A percentile compares a stretch with the other conserved stretches of the same genome.
phyloP scores from a whole-genome alignment of 1,140 invertebrate genomes.

The Hyles vespertilio region DNA sequence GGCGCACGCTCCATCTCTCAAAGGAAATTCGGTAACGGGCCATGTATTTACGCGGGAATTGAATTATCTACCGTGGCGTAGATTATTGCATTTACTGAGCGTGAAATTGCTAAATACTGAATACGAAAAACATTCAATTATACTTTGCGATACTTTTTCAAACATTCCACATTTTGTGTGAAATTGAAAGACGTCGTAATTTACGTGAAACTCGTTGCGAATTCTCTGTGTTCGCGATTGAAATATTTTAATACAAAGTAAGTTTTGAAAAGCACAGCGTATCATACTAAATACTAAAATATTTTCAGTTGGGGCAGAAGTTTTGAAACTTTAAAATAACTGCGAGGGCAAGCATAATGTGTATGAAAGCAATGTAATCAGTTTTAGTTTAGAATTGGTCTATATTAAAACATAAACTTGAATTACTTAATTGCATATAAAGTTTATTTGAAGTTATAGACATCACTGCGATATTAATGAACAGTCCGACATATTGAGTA shows the following conservation, averaged over 20 bases:
- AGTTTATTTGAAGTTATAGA: too few relatives aligned
- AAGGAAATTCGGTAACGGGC: conserved; percentile 66
- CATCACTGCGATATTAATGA: too few relatives aligned
- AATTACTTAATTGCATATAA: too few relatives aligned
- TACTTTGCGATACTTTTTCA: conserved; percentile 17
- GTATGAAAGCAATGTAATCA: too few relatives aligned
- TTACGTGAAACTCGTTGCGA: too few relatives aligned
- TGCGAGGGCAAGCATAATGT: too few relatives aligned
- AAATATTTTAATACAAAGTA: not conserved
- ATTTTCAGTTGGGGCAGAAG: too few relatives aligned
- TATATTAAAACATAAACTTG: too few relatives aligned
- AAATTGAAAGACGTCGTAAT: conserved; percentile 3
- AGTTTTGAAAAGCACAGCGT: not conserved
- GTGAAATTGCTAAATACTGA: conserved; percentile 44
- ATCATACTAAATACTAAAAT: too few relatives aligned
- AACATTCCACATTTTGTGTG: conserved; percentile 1
- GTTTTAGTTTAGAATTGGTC: too few relatives aligned
- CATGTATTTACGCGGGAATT: conserved; percentile 61
- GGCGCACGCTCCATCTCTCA: conserved; percentile 63
- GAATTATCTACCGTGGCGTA: conserved; percentile 57
- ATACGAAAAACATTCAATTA: conserved; percentile 34
- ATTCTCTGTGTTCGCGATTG: too few relatives aligned
- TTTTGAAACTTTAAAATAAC: not conserved
- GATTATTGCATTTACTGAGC: conserved; percentile 45
- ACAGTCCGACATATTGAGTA: not conserved